Base-by-base conservation (phyloP, 2,113 vertebrate species). In the Amblyopsis rosae region DNA sequence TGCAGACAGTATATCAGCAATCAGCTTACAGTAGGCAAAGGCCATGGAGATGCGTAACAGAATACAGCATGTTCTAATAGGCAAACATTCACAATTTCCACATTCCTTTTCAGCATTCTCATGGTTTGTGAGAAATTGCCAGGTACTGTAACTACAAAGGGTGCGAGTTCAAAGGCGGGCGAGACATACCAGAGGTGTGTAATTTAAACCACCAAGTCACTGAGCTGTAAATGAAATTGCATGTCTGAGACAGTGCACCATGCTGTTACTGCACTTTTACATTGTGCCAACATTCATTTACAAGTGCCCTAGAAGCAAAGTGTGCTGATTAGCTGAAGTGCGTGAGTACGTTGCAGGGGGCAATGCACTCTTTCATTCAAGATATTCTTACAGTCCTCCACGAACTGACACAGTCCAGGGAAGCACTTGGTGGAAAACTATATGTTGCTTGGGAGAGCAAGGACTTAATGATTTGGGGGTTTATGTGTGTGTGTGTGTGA, bases 41-140 rank as follows among this genome's bases (percentile, higher is more conserved):
- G 35, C 32, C 64, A 65, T 53, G 45, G 17, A 16, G 3, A 57
- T 62, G 80, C 45, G 48, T 13, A 32, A 82, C 75, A 69, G 35
- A 74, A 65, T 70, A 48, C 51, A 65, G 32, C 73, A 81, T 72
- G 76, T 68, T 62, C 54, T 57, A 59, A 49, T 46, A 26, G 8
- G n/a, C n/a, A 50, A 75, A 82, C 50, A 71, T 76, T 80, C 26
- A 26, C 26, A 67, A 65, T 64, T 62, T 68, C 67, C 12, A 16
- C 63, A 49, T 67, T 75, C 15, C 16, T 32, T n/a, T 35, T 66
- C 26, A 49, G n/a, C 41, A 49, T 19, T 54, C 65, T 77, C 13
- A 55, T 49, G 59, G 65, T 45, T 59, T 59, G 19, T 58, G 58
- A 62, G 16, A 75, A 70, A 76, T 71, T 55, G 65, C 64, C 59